Base-by-base conservation (phyloP, 2,888 invertebrate genomes). In the Dicranocentrus wangi region DNA sequence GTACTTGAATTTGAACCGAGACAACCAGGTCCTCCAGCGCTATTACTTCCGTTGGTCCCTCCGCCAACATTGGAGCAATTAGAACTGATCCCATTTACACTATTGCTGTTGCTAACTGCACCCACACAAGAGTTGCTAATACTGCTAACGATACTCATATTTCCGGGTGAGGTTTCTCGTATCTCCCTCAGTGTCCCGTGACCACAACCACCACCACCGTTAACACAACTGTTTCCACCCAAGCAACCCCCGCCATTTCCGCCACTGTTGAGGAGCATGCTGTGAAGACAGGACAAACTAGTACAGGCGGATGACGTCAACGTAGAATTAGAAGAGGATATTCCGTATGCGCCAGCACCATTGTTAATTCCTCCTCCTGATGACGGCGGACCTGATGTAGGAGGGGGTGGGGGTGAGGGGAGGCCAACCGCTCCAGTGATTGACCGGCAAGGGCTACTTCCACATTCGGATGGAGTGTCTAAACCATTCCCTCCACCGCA, bases 91-190 rank as follows among this genome's bases (percentile, higher is more conserved):
- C 80, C 73, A 55, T 27, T 23, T 1, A n/a, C 70, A 21, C 78
- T 68, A 3, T 60, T 55, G 21, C 1, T 10, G 53, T 43, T 70
- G 15, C 53, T 43, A 2, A 58, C 39, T 7, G 19, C 58, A 15
- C 73, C 76, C 21, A 69, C 65, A 25, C 81, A 70, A 70, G 61
- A 68, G 27, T 66, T 82, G n/a, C 77, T 82, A 63, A 81, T 75
- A 53, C 77, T 71, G 55, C 82, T 77, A n/a, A 82, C 71, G 58
- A 77, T 82, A 32, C 77, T 71, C 71, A 77, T 77, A 28, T 66
- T 82, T 51, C 82, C 82, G 7, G 82, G 72, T 7, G 77, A 77
- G 19, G 65, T 65, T 43, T 82, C 82, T 32, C 82, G 76, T 5
- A 77, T 65, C 23, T 72, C 82, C 7, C 76, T 28, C 19, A 81